Evolutionary conservation across 2,113 vertebrate genomes (phyloP), one percentile per base, ranked within the genome.

Genomic region (Paramisgurnus dabryanus): DNA sequence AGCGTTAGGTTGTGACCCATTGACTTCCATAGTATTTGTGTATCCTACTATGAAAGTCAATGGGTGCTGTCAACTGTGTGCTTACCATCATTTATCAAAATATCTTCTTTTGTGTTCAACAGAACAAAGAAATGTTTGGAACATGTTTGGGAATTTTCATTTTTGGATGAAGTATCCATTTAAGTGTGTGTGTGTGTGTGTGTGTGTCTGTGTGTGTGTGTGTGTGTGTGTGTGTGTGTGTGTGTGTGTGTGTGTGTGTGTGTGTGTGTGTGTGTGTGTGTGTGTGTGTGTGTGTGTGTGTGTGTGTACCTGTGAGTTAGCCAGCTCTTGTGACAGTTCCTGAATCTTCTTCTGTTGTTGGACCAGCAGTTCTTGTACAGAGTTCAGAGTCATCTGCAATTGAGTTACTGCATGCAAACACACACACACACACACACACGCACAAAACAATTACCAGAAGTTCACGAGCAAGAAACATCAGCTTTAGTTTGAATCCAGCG

Each of bases 311-410:
- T 98, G 95, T 50, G 95, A 92, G 47, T 95, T 71, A 57, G 93
- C 89, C 87, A 97, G 91, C 43, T 98, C 96, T 45, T 95, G 95
- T n/a, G 95, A 93, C 22, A 98, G 94, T 78, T 98, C 95, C 86
- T 98, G 96, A 82, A 98, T 95, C 84, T 92, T 95, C 92, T 96
- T 95, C 83, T 99, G 97, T 82, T 99, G 97, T 84, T 98, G 96
- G 49, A 95, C 84, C 76, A 98, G 93, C 79, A 98, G 93, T 68
- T 98, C 97, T 87, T 98, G 98, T 75, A 98, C 93, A 0, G 95
- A 93, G 63, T 92, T 92, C 88, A 99, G 89, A 4, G 96, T 98
- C 82, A 94, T 92, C 90, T 99, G 98, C 50, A 98, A 87, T 89
- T 99, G 97, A 76, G 92, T 94, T 80, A 98, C 98, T 99, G 88